Conservation (phyloP, 2,797 vertebrate genomes). For the Stomatorhinus walkeri region DNA sequence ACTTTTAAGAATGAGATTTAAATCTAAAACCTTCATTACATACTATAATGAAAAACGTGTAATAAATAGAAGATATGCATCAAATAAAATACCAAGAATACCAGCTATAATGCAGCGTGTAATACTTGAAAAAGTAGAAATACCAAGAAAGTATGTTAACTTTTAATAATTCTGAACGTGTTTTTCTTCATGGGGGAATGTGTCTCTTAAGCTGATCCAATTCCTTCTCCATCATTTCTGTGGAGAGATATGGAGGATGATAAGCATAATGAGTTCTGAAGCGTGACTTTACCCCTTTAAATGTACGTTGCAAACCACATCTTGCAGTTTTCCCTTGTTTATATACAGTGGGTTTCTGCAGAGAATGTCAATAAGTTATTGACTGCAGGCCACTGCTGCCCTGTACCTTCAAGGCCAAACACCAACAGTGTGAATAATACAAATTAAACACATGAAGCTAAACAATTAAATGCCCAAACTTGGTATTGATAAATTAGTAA, state of each 20-base stretch:
- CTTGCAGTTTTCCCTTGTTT: slow-evolving; percentile 24
- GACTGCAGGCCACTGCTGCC: slow-evolving; percentile 34
- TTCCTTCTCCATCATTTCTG: slow-evolving; percentile 40
- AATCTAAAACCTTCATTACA: neutral
- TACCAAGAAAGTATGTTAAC: neutral
- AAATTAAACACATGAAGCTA: slow-evolving; percentile 8
- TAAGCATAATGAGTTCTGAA: slow-evolving; percentile 42
- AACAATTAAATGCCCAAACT: neutral
- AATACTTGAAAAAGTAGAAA: slow-evolving; percentile 3
- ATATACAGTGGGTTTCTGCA: slow-evolving; percentile 23
- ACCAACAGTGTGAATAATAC: slow-evolving; percentile 34
- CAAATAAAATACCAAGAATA: neutral
- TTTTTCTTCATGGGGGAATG: slow-evolving; percentile 40
- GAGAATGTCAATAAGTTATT: slow-evolving; percentile 41
- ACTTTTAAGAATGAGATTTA: neutral
- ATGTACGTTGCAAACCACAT: slow-evolving; percentile 33
- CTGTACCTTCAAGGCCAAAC: slow-evolving; percentile 35
- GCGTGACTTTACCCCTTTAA: slow-evolving; percentile 39
- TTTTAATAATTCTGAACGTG: slow-evolving; percentile 35
- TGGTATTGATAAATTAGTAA: neutral
- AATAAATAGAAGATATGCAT: neutral
- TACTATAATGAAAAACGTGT: neutral
- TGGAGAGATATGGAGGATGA: slow-evolving; percentile 35
- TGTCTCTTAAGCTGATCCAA: slow-evolving; percentile 34
- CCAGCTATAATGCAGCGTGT: neutral